Conservation (phyloP, 1,140 invertebrate genomes). For the Monochamus saltuarius region DNA sequence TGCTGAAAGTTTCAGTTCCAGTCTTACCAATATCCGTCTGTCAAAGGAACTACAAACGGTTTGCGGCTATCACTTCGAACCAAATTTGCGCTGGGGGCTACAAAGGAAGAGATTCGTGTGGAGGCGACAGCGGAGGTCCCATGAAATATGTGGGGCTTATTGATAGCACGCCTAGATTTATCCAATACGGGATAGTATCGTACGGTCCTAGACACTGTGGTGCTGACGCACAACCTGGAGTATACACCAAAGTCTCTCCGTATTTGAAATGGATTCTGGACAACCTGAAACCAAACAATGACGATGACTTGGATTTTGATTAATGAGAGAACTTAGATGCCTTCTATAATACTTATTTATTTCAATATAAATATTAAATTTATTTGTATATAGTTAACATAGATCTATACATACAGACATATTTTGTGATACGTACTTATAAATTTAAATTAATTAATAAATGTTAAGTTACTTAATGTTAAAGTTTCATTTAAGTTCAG, state of each 20-base stretch:
- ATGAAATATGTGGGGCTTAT: constrained; percentile 49
- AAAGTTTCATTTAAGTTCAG: too few species aligned
- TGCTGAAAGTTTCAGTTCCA: constrained; percentile 28
- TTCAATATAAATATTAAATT: too few species aligned
- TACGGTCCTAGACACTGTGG: constrained; percentile 57
- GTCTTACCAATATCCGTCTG: constrained; percentile 29
- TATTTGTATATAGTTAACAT: too few species aligned
- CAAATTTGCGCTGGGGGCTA: constrained; percentile 57
- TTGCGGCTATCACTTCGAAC: constrained; percentile 24
- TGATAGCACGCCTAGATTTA: constrained; percentile 29
- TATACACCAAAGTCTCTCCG: constrained; percentile 41
- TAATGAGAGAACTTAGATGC: too few species aligned
- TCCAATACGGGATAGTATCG: constrained; percentile 49
- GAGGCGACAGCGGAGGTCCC: constrained; percentile 63
- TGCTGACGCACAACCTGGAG: constrained; percentile 44
- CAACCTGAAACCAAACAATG: constrained; percentile 8
- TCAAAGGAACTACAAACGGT: constrained; percentile 26
- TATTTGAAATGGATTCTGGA: constrained; percentile 45
- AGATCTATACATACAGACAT: too few species aligned
- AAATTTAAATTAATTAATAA: too few species aligned
- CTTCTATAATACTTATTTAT: too few species aligned
- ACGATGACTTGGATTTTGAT: too few species aligned
- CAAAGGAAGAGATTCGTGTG: constrained; percentile 54
- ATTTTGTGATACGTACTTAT: too few species aligned
- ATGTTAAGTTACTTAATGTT: too few species aligned